Evolutionary conservation across 64 coral and sea anemone species (phyloP), one percentile per base, ranked within the genome.

Genomic region (Acropora tenuis): DNA sequence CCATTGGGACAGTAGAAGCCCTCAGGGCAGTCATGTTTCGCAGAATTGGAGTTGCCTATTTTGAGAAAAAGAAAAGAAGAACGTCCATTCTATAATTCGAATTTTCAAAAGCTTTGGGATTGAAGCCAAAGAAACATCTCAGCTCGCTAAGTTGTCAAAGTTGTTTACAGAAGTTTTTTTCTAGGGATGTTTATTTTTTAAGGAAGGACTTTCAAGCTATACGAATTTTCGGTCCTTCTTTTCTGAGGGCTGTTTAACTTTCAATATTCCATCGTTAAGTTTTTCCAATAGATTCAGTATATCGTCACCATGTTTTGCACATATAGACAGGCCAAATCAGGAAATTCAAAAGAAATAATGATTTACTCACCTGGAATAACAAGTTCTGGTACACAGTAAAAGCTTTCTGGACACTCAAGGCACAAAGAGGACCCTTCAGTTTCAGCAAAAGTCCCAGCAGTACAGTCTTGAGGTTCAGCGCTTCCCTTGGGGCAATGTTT

Each of bases 1-100:
- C 94, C 91, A 63, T 99, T 99, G 40, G 97, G 97, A 52, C 97
- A 99, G 52, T 83, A 99, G 75, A 53, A 99, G 1, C 97, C 97
- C 43, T 44, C 72, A 58, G 94, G 97, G 77, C 97, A 99, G 88
- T 88, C 82, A 13, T 45, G 80, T 50, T 90, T 95, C 4, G 76
- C 76, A 77, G 76, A 94, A 68, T 66, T 87, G 41, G 77, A 43
- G 78, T 88, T 66, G 50, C 91, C 91, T 97, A 43, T 59, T 78
- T 74, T 4, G 71, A 19, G 15, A 15, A 47, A 61, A 82, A 1
- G 49, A 19, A 30, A 72, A 68, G 47, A 84, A 68, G 5, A 18
- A 9, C 4, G 41, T 5, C 5, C 40, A 1, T 30, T 57, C 10
- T 61, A 55, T 17, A 80, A 52, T 8, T 10, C 11, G 16, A 15